A percentile compares a stretch with the other conserved stretches of the same genome.
phyloP scores from a whole-genome alignment of 2,888 invertebrate species.

The Melanostoma mellinum region DNA sequence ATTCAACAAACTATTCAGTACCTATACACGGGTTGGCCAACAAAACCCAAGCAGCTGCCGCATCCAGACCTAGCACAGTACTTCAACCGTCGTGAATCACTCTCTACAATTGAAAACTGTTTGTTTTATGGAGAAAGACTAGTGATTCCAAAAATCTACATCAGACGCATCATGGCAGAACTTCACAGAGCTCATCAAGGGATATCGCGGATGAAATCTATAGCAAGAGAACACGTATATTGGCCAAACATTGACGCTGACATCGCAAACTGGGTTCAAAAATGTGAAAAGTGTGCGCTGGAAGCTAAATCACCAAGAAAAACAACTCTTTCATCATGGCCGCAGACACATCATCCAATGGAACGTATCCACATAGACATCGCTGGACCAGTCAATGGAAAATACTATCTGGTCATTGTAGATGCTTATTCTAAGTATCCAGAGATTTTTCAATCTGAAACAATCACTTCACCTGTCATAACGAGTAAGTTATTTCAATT shows the following conservation, averaged over 20 bases:
- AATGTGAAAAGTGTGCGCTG: not conserved
- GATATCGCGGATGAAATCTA: not conserved
- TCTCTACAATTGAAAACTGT: not conserved
- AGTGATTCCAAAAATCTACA: not conserved
- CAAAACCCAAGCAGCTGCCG: not conserved
- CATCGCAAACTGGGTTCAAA: conserved; percentile 6
- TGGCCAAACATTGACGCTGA: conserved; percentile 11
- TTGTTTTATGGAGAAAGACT: conserved; percentile 10
- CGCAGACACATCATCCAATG: not conserved
- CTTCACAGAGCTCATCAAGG: conserved; percentile 47
- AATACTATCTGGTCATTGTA: no score
- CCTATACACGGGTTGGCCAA: not conserved
- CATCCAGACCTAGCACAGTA: no score
- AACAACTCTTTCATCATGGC: conserved; percentile 55
- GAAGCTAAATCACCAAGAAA: conserved; percentile 5
- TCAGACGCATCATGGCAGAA: conserved; percentile 12
- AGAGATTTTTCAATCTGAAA: no score
- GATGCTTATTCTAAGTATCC: no score
- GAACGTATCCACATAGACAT: no score
- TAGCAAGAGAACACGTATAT: conserved; percentile 7
- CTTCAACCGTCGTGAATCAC: no score
- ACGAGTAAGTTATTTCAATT: no score
- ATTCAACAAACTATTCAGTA: not conserved
- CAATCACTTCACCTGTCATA: no score
- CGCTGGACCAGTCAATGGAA: no score